Base-by-base conservation (phyloP, 2,888 invertebrate species). In the Mamestra brassicae region DNA sequence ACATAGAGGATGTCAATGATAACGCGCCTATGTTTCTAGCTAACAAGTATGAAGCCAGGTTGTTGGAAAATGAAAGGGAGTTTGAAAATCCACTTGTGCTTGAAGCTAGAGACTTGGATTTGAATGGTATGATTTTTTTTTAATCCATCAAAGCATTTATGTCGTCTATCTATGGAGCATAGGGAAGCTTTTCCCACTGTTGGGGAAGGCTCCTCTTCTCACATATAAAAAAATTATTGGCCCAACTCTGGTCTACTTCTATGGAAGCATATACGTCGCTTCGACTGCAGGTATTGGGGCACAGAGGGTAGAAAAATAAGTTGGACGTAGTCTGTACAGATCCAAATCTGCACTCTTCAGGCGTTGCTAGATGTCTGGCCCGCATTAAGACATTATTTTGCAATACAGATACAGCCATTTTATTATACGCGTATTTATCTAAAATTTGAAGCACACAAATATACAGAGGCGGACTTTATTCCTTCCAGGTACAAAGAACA, bases 1-100 rank as follows among this genome's bases (percentile, higher is more conserved):
- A 98, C 87, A 97, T 99, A 58, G 98, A 98, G 85, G 99, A 99
- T 92, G 98, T 98, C 0, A 99, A 99, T 89, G 99, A 99, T 90
- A 99, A 99, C 91, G 97, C 98, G 0, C 99, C 99, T 0, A 97
- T 97, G 86, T 99, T 99, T 91, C 93, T 98, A 1, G 98, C 98
- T 79, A 97, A 97, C 76, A 98, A 98, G 86, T 99, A 99, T 89
- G 98, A 98, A 90, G 98, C 98, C 0, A 97, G 98, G 60, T 94
- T 99, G 4, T 91, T 98, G 84, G 99, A 99, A 93, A 99, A 99
- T 92, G 97, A 98, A 89, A 89, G 93, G 0, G 97, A 97, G 75
- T 99, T 99, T 90, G 98, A 98, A 89, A 97, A 97, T 58, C 97
- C 98, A 0, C 92, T 99, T 0, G 95, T 97, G 67, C 96, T 99